phyloP scores from a whole-genome alignment of 2,113 vertebrate genomes.

The Syngnathus scovelli region DNA sequence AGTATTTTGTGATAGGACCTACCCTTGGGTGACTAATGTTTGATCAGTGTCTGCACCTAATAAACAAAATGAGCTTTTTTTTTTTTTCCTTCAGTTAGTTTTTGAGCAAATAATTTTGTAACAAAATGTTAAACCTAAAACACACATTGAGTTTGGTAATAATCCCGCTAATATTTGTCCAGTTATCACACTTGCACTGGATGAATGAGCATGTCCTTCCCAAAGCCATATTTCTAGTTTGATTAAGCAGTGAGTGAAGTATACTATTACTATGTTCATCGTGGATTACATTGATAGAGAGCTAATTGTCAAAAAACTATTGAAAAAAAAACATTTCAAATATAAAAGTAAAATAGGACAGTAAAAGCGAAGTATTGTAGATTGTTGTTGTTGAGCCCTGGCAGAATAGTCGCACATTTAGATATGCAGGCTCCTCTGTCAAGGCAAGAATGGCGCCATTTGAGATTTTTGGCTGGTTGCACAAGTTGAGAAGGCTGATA shows the following conservation, averaged over 20 bases:
- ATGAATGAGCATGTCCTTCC: not conserved
- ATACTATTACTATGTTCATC: not conserved
- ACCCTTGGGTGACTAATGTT: too few species aligned
- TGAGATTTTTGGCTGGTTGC: constrained; percentile 22
- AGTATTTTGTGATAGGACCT: too few species aligned
- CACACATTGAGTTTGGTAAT: not conserved
- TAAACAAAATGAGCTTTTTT: not conserved
- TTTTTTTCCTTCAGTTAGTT: not conserved
- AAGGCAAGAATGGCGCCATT: not conserved
- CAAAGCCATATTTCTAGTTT: not conserved
- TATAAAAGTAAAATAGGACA: not conserved
- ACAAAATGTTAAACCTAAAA: not conserved
- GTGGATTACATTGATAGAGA: not conserved
- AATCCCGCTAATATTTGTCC: not conserved
- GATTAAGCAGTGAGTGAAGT: not conserved
- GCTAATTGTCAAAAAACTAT: not conserved
- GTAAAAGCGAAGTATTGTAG: not conserved
- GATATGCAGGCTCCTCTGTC: not conserved
- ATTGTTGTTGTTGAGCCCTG: not conserved
- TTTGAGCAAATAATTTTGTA: not conserved
- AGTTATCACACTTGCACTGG: not conserved
- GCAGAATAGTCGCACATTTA: not conserved
- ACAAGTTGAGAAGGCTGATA: constrained; percentile 23
- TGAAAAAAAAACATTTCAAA: not conserved
- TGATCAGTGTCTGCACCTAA: not conserved